Base-by-base conservation (phyloP, 64 coral and sea anemone genomes). In the Montipora sp. region DNA sequence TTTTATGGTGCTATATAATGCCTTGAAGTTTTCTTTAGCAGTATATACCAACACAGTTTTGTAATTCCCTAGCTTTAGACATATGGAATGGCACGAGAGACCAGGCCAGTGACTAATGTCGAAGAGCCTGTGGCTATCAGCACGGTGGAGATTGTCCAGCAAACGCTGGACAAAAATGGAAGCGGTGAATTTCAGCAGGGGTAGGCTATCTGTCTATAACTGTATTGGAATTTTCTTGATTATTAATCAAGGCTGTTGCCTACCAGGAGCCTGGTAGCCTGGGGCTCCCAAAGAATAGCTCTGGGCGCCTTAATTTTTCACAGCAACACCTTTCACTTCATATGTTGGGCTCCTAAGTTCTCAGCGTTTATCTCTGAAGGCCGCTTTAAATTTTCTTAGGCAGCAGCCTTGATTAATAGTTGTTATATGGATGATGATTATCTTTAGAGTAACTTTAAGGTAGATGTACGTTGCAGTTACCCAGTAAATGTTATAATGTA, bases 1-100 rank as follows among this genome's bases (percentile, higher is more conserved):
- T 86, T 86, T 86, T 69, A 86, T 86, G 83, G 83, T 86, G 70
- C 23, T 24, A 24, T 24, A 73, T 73, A 73, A 73, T 20, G 6
- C 70, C 70, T 73, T 73, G 70, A 73, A 73, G 70, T 73, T 73
- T 73, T 27, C 70, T 73, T 73, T 73, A 22, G 16, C 70, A 22
- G 18, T 73, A 21, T 73, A 73, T 22, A 73, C 70, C 70, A 73
- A 73, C 19, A 22, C 70, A 73, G 12, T 73, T 73, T 18, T 73
- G 70, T 73, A 73, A 73, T 73, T 73, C 18, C 70, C 70, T 73
- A 73, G 70, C 70, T 73, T 27, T 23, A 73, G 70, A 73, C 21
- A 73, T 73, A 73, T 73, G 70, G 19, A 73, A 73, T 73, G 70
- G 65, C 1, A 18, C 65, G 65, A n/a, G 18, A 73, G 18, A 73